Conservation (phyloP, 1,140 invertebrate genomes). For the Neomicropteryx cornuta region DNA sequence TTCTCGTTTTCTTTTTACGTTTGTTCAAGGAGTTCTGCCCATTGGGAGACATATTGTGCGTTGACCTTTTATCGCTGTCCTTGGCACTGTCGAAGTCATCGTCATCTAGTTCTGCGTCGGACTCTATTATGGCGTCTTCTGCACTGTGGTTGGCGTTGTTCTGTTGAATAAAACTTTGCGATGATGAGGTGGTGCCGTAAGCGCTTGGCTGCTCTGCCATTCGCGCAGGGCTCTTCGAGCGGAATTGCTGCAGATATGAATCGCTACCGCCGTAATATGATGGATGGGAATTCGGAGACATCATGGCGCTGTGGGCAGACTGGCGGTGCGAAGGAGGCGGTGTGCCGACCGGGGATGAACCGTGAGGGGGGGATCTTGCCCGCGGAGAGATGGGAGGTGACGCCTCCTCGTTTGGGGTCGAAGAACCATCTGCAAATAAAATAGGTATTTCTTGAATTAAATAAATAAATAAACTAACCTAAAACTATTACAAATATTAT, state of each 20-base stretch:
- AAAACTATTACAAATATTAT: too few species aligned
- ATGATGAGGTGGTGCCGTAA: conserved; percentile 52
- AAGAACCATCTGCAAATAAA: conserved; percentile 54
- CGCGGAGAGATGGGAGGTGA: conserved; percentile 47
- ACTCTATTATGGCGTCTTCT: conserved; percentile 39
- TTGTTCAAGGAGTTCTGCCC: conserved; percentile 52
- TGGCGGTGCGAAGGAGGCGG: conserved; percentile 27
- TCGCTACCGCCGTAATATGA: conserved; percentile 29
- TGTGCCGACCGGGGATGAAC: conserved; percentile 30
- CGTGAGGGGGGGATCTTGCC: conserved; percentile 28
- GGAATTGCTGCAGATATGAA: conserved; percentile 29
- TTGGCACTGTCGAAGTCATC: conserved; percentile 21
- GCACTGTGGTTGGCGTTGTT: conserved; percentile 44
- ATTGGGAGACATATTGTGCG: conserved; percentile 21
- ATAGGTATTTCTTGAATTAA: too few species aligned
- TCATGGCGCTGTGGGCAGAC: conserved; percentile 26
- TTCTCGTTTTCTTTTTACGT: conserved; percentile 96
- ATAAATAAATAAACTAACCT: too few species aligned
- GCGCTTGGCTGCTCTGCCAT: conserved; percentile 41
- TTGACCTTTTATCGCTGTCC: conserved; percentile 24
- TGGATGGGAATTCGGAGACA: conserved; percentile 23
- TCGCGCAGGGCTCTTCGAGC: conserved; percentile 29
- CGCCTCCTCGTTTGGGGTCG: conserved; percentile 47
- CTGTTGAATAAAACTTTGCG: too few species aligned
- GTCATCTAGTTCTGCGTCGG: conserved; percentile 29